A percentile compares a stretch with the other conserved stretches of the same genome.
These are phyloP conservation scores for Muricea muricata DNA, from an alignment of 92 coral and sea anemone genomes.

Conservation along the genomic window DNA sequence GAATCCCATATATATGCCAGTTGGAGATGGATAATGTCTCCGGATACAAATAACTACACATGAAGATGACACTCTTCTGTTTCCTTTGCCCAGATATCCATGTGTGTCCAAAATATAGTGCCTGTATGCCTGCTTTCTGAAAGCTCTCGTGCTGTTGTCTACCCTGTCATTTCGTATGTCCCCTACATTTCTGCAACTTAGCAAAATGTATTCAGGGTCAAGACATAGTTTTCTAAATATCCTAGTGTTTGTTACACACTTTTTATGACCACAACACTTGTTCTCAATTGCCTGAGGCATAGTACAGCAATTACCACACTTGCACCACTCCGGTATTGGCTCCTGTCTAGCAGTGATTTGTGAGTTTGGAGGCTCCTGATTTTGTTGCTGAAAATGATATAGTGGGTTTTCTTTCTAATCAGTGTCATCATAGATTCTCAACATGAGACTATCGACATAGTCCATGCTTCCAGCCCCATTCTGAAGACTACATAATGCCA, in stretches of 20 bases:
- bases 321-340: slow-evolving; percentile 16
- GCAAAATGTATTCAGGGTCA: slow-evolving; percentile 53
- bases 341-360: background rate
- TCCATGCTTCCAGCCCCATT: slow-evolving; percentile 18
- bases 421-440: background rate
- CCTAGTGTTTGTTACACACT: background rate
- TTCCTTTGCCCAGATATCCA: slow-evolving; percentile 63
- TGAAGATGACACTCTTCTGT: slow-evolving; percentile 61
- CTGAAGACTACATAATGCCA: background rate
- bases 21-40: slow-evolving; percentile 58
- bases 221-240: too few relatives aligned
- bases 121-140: slow-evolving; percentile 61
- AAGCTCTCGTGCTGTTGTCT: too few relatives aligned
- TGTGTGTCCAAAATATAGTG: slow-evolving; percentile 52
- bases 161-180: slow-evolving; percentile 61
- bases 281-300: slow-evolving; percentile 14
- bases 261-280: slow-evolving; percentile 1
- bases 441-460: background rate
- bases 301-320: background rate
- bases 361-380: too few relatives aligned
- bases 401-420: background rate
- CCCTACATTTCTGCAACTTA: slow-evolving; percentile 46
- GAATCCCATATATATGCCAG: slow-evolving; percentile 67
- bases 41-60: slow-evolving; percentile 52
- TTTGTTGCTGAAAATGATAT: background rate